These are phyloP conservation scores for Sinocyclocheilus maitianheensis DNA, from an alignment of 2,113 vertebrate species.

Conservation along the genomic window DNA sequence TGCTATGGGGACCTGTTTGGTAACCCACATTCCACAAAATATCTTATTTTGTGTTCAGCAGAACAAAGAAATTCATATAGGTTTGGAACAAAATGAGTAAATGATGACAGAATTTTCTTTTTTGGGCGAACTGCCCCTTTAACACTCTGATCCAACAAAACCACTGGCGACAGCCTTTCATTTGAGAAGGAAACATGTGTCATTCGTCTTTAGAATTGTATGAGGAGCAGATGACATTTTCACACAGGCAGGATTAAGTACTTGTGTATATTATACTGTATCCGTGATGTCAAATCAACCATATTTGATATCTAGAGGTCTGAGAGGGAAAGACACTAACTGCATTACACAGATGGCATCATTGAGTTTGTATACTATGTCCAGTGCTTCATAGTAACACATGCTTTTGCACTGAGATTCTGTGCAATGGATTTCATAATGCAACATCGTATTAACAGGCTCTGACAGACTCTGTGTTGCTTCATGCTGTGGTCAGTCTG, in stretches of 20 bases:
- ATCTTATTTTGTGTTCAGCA: too few relatives aligned
- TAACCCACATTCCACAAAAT: too few relatives aligned
- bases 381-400: constrained; percentile 1
- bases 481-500: constrained; percentile 30
- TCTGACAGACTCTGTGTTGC: constrained; percentile 23
- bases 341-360: background rate
- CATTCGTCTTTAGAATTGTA: background rate
- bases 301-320: background rate
- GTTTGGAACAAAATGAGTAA: background rate
- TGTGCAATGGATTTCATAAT: constrained; percentile 28
- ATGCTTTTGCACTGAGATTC: constrained; percentile 24
- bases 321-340: background rate
- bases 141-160: background rate
- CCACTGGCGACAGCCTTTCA: background rate
- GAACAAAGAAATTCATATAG: background rate
- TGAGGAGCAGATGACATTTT: constrained; percentile 16
- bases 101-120: background rate
- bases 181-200: constrained; percentile 14
- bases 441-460: constrained; percentile 2
- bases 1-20: too few relatives aligned
- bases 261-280: background rate
- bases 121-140: too few relatives aligned
- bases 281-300: background rate
- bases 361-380: background rate
- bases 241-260: background rate